These are phyloP conservation scores for Petrolisthes manimaculis DNA, from an alignment of 2,888 invertebrate species.

Conservation along the genomic window DNA sequence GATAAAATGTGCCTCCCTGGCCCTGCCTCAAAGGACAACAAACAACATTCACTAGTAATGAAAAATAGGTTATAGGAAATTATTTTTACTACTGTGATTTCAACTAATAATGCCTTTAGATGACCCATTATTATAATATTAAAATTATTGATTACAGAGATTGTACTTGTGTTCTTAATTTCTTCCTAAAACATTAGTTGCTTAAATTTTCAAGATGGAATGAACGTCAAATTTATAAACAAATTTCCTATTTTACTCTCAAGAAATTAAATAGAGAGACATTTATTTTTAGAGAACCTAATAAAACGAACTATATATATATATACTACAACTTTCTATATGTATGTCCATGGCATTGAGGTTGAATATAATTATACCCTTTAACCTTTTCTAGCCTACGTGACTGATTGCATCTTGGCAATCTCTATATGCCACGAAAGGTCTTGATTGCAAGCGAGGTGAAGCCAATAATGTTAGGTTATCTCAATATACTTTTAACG, in stretches of 20 bases:
- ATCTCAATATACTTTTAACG: not conserved
- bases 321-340: not conserved
- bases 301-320: not conserved
- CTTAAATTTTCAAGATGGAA: too few relatives aligned
- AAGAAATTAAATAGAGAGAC: not conserved
- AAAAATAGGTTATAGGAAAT: too few relatives aligned
- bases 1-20: too few relatives aligned
- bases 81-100: too few relatives aligned
- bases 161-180: not conserved
- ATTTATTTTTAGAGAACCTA: not conserved
- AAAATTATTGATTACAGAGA: not conserved
- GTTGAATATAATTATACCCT: not conserved
- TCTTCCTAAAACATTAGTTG: not conserved
- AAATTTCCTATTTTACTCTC: not conserved
- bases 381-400: slow-evolving; percentile 11
- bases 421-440: not conserved
- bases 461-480: not conserved
- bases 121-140: too few relatives aligned
- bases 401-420: not conserved
- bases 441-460: not conserved
- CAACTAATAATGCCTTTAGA: too few relatives aligned
- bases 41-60: too few relatives aligned
- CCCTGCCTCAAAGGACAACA: too few relatives aligned
- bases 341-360: not conserved
- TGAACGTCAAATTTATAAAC: not conserved